Conservation (phyloP, 2,888 invertebrate genomes). For the Scaptomyza parva region DNA sequence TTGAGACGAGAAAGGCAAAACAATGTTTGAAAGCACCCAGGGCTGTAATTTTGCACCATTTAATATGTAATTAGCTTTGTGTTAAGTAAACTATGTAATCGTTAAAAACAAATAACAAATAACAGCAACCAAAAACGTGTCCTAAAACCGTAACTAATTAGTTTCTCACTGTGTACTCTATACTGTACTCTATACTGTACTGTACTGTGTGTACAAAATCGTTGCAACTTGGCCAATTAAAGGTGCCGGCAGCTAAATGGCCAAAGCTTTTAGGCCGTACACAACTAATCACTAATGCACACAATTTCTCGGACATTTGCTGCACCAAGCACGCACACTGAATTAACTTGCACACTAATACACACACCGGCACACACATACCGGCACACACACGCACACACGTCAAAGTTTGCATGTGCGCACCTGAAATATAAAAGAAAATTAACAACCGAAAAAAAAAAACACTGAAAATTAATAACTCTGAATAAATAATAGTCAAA, state of each 20-base stretch:
- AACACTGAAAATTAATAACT: slow-evolving; percentile 48
- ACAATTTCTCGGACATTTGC: slow-evolving; percentile 30
- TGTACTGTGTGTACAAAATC: slow-evolving; percentile 25
- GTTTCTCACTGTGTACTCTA: slow-evolving; percentile 52
- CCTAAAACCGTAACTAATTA: slow-evolving; percentile 50
- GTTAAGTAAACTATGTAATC: slow-evolving; percentile 77
- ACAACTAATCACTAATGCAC: slow-evolving; percentile 15
- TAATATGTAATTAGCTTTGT: slow-evolving; percentile 82
- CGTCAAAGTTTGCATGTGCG: slow-evolving; percentile 75
- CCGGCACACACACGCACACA: slow-evolving; percentile 24
- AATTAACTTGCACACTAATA: slow-evolving; percentile 40
- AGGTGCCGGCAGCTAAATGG: slow-evolving; percentile 16
- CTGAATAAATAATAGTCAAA: slow-evolving; percentile 47
- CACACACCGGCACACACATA: slow-evolving; percentile 1
- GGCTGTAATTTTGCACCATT: slow-evolving; percentile 84
- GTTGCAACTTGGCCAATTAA: slow-evolving; percentile 38
- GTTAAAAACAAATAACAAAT: slow-evolving; percentile 43
- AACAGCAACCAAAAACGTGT: slow-evolving; percentile 58
- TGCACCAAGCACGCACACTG: slow-evolving; percentile 57
- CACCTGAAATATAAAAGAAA: slow-evolving; percentile 54
- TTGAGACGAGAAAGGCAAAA: slow-evolving; percentile 79
- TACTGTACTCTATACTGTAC: too few species aligned
- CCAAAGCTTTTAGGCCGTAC: slow-evolving; percentile 23
- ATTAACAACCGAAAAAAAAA: slow-evolving; percentile 21
- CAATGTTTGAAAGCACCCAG: slow-evolving; percentile 83